Conservation (phyloP, 2,113 vertebrate species). For the Capreolus pygargus region DNA sequence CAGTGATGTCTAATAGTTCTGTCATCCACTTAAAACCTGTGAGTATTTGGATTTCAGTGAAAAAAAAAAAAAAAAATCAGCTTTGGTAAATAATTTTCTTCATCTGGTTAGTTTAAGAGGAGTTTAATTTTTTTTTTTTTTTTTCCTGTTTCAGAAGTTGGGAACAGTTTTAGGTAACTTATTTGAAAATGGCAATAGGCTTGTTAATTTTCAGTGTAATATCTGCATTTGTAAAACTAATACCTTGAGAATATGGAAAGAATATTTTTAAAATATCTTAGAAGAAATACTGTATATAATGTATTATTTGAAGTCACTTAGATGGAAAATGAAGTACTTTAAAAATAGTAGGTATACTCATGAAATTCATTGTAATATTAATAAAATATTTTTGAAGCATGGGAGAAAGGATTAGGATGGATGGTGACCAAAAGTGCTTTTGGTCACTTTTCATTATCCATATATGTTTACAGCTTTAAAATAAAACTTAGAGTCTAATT, state of each 20-base stretch:
- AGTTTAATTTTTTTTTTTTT: neutral
- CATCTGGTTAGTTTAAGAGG: neutral
- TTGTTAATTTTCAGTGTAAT: slow-evolving; percentile 11
- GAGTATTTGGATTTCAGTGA: slow-evolving; percentile 64
- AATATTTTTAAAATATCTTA: neutral
- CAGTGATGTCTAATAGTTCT: slow-evolving; percentile 98
- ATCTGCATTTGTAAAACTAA: neutral
- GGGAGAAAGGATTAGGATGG: neutral
- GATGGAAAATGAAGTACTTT: slow-evolving; percentile 10
- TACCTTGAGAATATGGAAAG: slow-evolving; percentile 2
- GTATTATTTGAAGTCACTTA: slow-evolving; percentile 21
- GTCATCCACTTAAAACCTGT: slow-evolving; percentile 97
- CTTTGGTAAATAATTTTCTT: slow-evolving; percentile 35
- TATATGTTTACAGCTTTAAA: slow-evolving; percentile 39
- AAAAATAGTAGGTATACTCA: neutral
- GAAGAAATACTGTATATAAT: neutral
- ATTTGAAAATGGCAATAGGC: neutral
- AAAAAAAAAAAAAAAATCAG: neutral
- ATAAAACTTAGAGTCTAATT: slow-evolving; percentile 4
- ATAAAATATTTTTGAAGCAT: neutral
- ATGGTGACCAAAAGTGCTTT: neutral
- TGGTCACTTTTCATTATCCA: neutral
- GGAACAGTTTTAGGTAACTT: neutral
- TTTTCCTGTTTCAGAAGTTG: slow-evolving; percentile 11
- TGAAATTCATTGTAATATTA: slow-evolving; percentile 9